A percentile compares a stretch with the other conserved stretches of the same genome.
Conservation (phyloP, 2,888 invertebrate genomes). For the Nemoura dubitans region DNA sequence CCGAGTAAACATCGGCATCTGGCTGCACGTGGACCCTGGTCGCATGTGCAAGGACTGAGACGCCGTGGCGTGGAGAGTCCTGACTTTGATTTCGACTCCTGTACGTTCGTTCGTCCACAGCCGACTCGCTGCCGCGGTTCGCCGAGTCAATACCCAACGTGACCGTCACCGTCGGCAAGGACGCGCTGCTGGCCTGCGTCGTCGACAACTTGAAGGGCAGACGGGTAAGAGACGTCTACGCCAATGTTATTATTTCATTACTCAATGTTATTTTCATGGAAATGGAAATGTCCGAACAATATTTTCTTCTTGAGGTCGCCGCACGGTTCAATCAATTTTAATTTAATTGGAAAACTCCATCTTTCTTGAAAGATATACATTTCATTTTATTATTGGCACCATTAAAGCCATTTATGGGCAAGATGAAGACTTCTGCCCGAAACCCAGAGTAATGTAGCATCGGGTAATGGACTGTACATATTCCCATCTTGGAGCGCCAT, state of each 20-base stretch:
- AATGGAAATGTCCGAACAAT: background rate
- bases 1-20: too few species aligned
- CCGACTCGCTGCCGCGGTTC: conserved; percentile 79
- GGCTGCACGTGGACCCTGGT: too few species aligned
- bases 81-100: too few species aligned
- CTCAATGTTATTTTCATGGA: background rate
- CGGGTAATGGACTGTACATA: background rate
- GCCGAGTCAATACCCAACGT: conserved; percentile 90
- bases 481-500: background rate
- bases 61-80: too few species aligned
- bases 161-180: conserved; percentile 86
- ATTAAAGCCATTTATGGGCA: background rate
- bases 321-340: background rate
- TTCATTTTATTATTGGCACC: background rate
- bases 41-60: too few species aligned
- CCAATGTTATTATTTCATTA: conserved; percentile 33
- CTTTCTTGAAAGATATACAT: background rate
- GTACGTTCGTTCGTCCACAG: conserved; percentile 63
- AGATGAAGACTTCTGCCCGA: background rate
- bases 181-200: conserved; percentile 87
- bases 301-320: background rate
- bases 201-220: conserved; percentile 87
- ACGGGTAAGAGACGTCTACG: conserved; percentile 70
- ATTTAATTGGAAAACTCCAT: background rate
- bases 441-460: background rate